Evolutionary conservation across 2,113 vertebrate genomes (phyloP).

Genomic region (Chaetodon auriga): DNA sequence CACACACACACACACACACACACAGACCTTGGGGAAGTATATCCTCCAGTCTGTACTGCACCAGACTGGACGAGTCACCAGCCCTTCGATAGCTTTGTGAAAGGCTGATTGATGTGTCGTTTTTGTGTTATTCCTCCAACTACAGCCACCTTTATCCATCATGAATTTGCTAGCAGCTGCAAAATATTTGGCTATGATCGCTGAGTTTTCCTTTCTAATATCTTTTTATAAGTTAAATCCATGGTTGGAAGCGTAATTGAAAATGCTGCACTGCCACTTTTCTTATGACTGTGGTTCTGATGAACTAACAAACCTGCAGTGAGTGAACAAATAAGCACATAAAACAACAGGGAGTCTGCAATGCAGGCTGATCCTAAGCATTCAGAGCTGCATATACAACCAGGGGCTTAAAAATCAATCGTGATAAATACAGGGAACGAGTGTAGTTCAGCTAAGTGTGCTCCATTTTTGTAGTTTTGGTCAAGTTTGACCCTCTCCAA

Average conservation of each 20-base stretch:
- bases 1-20: slow-evolving; percentile 27
- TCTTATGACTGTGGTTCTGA: not conserved
- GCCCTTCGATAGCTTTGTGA: slow-evolving; percentile 22
- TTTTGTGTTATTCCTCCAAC: slow-evolving; percentile 6
- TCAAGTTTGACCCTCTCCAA: not conserved
- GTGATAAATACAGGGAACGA: slow-evolving; percentile 3
- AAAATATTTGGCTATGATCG: not conserved
- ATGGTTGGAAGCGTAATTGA: not conserved
- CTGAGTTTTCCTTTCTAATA: not conserved
- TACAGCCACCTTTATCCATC: not conserved
- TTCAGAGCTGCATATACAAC: slow-evolving; percentile 20
- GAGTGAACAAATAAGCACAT: slow-evolving; percentile 22
- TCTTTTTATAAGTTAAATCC: not conserved
- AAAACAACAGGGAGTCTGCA: slow-evolving; percentile 32
- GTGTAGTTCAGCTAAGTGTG: not conserved
- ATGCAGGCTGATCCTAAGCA: not conserved
- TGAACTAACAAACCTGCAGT: not conserved
- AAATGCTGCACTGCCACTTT: slow-evolving; percentile 12
- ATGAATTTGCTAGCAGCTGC: not conserved
- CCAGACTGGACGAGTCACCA: slow-evolving; percentile 21
- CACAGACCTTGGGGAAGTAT: slow-evolving; percentile 8
- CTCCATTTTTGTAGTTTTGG: slow-evolving; percentile 1
- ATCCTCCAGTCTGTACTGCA: not conserved
- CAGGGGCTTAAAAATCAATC: slow-evolving; percentile 19
- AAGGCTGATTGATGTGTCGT: slow-evolving; percentile 13